phyloP scores from a whole-genome alignment of 1,140 invertebrate genomes.

The Dolichoris vasculosae region DNA sequence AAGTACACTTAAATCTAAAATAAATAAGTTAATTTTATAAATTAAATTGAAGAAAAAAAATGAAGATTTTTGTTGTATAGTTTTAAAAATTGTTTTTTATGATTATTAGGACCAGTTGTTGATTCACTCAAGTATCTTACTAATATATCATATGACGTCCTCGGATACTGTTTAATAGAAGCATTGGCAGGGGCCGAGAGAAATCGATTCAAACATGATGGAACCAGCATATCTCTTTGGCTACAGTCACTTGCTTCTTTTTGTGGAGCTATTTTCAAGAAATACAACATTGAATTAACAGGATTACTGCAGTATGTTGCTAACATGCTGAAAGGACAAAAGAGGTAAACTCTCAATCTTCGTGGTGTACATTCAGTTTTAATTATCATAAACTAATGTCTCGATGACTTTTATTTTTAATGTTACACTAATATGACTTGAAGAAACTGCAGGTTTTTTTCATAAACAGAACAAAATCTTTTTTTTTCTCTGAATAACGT shows the following conservation, averaged over 20 bases:
- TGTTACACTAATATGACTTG: not conserved
- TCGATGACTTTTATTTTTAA: not conserved
- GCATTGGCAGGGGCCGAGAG: constrained; percentile 85
- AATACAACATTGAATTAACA: constrained; percentile 96
- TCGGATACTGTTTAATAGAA: constrained; percentile 97
- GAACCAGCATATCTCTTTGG: constrained; percentile 96
- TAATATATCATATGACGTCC: constrained; percentile 95
- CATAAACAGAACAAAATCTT: not conserved
- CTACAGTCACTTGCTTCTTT: constrained; percentile 95
- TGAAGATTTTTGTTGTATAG: not conserved
- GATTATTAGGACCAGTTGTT: constrained; percentile 86
- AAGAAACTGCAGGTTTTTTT: not conserved
- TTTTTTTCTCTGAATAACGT: constrained; percentile 9
- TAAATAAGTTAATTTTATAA: too few relatives aligned
- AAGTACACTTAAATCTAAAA: too few relatives aligned
- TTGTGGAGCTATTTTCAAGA: constrained; percentile 96
- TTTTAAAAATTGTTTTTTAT: not conserved
- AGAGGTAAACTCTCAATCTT: constrained; percentile 80
- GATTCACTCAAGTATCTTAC: constrained; percentile 98
- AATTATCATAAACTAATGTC: not conserved
- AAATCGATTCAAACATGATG: constrained; percentile 89
- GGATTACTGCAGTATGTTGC: constrained; percentile 97
- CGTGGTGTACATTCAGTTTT: not conserved
- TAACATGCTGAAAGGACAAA: constrained; percentile 96
- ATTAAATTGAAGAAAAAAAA: not conserved